Conservation (phyloP, 2,888 invertebrate species). For the Pristionchus exspectatus region DNA sequence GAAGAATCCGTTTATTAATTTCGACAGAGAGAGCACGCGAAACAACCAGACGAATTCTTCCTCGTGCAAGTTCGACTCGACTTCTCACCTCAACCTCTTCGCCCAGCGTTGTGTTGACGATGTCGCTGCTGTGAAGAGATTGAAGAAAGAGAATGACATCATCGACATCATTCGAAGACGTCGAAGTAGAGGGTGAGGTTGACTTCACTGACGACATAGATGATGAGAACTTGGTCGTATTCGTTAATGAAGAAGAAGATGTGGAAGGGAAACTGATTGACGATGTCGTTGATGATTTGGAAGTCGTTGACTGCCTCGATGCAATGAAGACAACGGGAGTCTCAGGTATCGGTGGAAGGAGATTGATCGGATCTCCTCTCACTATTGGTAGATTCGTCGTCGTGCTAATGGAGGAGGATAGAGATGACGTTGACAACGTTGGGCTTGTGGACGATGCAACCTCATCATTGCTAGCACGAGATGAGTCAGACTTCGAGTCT, state of each 20-base stretch:
- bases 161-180: background rate
- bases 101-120: background rate
- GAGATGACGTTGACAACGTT: background rate
- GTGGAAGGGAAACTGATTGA: background rate
- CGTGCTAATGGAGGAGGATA: background rate
- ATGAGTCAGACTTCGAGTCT: background rate
- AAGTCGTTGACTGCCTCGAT: background rate
- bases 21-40: too few species aligned
- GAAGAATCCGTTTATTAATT: too few species aligned
- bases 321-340: background rate
- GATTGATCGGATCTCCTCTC: background rate
- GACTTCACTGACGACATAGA: background rate
- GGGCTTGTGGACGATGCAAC: background rate
- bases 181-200: background rate
- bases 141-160: background rate
- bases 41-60: too few species aligned
- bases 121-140: background rate
- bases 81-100: background rate
- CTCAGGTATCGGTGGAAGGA: background rate
- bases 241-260: background rate
- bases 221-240: background rate
- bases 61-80: too few species aligned
- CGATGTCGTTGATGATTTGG: background rate
- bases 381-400: background rate
- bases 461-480: background rate